Percentiles rank a stretch among this genome's conserved stretches.
These are phyloP conservation scores for Tuta absoluta DNA, from an alignment of 2,888 invertebrate species.

Conservation along the genomic window DNA sequence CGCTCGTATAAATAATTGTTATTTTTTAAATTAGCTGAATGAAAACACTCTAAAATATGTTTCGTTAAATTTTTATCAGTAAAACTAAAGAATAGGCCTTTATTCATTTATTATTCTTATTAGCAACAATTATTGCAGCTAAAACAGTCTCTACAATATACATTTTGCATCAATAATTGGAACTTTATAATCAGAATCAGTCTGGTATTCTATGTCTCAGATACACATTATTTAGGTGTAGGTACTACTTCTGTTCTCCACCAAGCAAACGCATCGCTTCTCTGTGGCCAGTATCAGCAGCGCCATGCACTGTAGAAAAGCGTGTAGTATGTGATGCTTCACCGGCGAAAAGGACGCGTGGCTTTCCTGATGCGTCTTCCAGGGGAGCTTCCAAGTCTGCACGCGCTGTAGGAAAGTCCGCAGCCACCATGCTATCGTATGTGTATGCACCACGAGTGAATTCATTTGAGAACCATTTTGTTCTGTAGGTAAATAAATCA, in stretches of 20 bases:
- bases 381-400: constrained; percentile 82
- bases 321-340: constrained; percentile 79
- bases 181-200: too few relatives aligned
- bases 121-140: too few relatives aligned
- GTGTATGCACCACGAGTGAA: constrained; percentile 87
- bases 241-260: not conserved
- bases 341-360: constrained; percentile 81
- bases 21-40: too few relatives aligned
- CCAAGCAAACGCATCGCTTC: constrained; percentile 76
- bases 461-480: constrained; percentile 86
- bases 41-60: too few relatives aligned
- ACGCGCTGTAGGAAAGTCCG: constrained; percentile 72
- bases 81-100: too few relatives aligned
- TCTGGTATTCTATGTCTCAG: too few relatives aligned
- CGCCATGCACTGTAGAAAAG: constrained; percentile 88
- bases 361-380: constrained; percentile 60
- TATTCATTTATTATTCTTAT: too few relatives aligned
- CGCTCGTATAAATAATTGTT: too few relatives aligned
- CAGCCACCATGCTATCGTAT: constrained; percentile 78
- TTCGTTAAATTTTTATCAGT: too few relatives aligned
- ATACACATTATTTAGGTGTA: too few relatives aligned
- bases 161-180: too few relatives aligned
- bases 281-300: constrained; percentile 84
- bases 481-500: constrained; percentile 66
- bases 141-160: too few relatives aligned